These are phyloP conservation scores for Acrocephalus scirpaceus DNA, from an alignment of 2,797 vertebrate genomes.

Conservation along the genomic window DNA sequence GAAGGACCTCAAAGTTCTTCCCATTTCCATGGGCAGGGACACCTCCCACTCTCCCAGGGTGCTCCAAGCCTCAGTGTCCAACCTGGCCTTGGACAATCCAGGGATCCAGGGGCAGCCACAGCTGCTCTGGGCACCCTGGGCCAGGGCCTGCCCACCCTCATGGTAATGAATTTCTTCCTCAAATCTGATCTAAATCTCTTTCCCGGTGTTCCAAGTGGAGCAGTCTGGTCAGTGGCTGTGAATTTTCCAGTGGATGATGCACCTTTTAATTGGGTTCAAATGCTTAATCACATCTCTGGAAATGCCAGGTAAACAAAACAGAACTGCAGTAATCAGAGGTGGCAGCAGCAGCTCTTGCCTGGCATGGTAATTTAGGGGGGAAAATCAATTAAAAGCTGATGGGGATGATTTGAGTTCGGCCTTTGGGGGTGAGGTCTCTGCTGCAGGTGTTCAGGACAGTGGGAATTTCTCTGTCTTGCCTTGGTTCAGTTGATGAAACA, in stretches of 20 bases:
- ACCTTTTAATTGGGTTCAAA: conserved; percentile 27
- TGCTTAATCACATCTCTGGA: neutral
- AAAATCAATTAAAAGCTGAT: neutral
- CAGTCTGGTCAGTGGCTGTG: neutral
- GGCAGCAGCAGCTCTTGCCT: neutral
- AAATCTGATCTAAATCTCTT: neutral
- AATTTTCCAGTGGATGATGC: neutral
- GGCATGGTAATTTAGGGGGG: neutral
- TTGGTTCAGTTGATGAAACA: neutral
- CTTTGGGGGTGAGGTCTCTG: neutral
- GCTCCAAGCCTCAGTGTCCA: neutral
- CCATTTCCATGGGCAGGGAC: neutral
- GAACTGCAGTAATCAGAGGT: neutral
- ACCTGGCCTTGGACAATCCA: neutral
- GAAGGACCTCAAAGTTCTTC: neutral
- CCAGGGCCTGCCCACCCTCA: neutral
- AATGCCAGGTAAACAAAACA: neutral
- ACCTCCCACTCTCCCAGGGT: rapidly evolving
- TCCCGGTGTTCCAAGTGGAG: neutral
- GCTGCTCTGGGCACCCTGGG: neutral
- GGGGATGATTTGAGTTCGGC: neutral
- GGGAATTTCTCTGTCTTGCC: neutral
- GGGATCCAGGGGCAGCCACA: neutral
- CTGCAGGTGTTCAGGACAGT: neutral
- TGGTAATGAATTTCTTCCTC: neutral